Evolutionary conservation across 2,888 invertebrate genomes (phyloP), one percentile per base, ranked within the genome.

Genomic region (Eustalomyia histrio): DNA sequence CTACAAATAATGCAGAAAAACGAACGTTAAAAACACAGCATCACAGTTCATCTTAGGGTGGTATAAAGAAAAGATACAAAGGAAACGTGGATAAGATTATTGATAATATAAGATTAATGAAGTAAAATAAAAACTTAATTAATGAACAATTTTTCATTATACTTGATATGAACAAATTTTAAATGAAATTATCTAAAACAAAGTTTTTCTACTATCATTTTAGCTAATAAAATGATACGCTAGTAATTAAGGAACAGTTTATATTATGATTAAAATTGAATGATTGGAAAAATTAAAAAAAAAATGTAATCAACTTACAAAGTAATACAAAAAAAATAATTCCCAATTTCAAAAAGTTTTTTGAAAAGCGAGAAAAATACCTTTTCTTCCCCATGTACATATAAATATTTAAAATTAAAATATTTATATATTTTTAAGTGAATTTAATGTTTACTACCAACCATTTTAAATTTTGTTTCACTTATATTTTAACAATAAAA

Each of bases 91-190:
- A 61, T 50, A 64, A 35, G 64, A 73, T 68, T 71, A 65, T 63
- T 65, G 73, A 69, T 73, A 69, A 80, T 64, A 64, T 29, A 69
- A 68, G 76, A 80, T 80, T 76, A 76, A 80, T 80, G 64, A 76
- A 76, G 73, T 64, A 47, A 69, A 76, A 69, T 58, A 58, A 76
- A 58, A 17, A 76, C 47, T 64, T 29, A 79, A 79, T 73, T 73
- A 73, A 79, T 74, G 79, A 69, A 68, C 17, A 64, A 67, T 55
- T 50, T 61, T 53, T 65, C 39, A 53, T 18, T 47, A 63, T 16
- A 14, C 53, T 52, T 57, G 12, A 18, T 35, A 33, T 33, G 47
- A 29, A 57, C 64, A 47, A 58, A 43, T 58, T 50, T 58, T 21
- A 58, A 57, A 57, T 58, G 18, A 58, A 58, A 18, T 52, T 35